Conservation (phyloP, 1,140 invertebrate genomes). For the Drosophila carrolli region DNA sequence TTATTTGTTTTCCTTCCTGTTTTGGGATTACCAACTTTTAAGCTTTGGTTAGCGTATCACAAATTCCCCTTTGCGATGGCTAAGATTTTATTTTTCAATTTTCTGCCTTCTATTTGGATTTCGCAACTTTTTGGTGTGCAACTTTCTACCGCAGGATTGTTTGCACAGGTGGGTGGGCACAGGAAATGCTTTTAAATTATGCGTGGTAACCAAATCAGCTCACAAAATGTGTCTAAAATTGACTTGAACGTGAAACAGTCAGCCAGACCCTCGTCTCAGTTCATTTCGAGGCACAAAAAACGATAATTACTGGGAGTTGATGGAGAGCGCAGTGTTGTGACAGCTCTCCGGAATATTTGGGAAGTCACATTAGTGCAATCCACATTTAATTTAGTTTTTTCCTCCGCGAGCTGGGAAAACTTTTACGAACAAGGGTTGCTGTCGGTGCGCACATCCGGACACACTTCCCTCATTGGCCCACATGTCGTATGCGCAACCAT, state of each 20-base stretch:
- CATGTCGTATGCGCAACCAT: conserved; percentile 72
- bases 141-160: conserved; percentile 39
- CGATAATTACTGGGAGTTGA: conserved; percentile 37
- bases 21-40: conserved; percentile 1
- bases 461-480: conserved; percentile 14
- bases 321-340: conserved; percentile 38
- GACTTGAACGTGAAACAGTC: conserved; percentile 19
- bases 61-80: conserved; percentile 1
- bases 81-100: conserved; percentile 30
- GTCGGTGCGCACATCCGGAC: conserved; percentile 1
- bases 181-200: conserved; percentile 46
- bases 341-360: conserved; percentile 17
- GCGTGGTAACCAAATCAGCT: conserved; percentile 47
- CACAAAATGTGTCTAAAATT: conserved; percentile 52
- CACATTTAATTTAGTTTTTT: conserved; percentile 59
- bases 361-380: conserved; percentile 58
- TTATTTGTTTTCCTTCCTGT: conserved; percentile 3
- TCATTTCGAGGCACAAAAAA: conserved; percentile 49
- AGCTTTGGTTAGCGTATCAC: conserved; percentile 22
- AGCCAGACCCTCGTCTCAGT: conserved; percentile 42
- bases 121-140: conserved; percentile 33
- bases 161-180: conserved; percentile 34
- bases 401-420: conserved; percentile 3
- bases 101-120: conserved; percentile 33
- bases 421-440: conserved; percentile 46